A percentile compares a stretch with the other conserved stretches of the same genome.
Conservation (phyloP, 2,888 invertebrate genomes). For the Pyrocoelia pectoralis region DNA sequence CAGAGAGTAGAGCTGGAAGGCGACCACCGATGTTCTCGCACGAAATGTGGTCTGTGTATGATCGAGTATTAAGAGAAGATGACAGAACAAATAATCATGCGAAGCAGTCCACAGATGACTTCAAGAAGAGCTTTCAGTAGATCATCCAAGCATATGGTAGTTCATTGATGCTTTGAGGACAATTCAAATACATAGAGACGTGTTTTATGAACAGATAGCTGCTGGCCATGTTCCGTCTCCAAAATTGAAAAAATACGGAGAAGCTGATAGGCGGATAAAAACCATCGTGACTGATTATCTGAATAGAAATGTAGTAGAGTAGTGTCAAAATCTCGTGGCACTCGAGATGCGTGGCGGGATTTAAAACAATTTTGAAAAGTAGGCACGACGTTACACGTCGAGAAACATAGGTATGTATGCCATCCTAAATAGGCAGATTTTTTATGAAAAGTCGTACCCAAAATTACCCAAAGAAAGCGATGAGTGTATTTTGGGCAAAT, state of each 20-base stretch:
- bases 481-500: too few species aligned
- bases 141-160: neutral
- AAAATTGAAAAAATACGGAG: neutral
- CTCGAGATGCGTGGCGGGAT: too few species aligned
- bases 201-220: neutral
- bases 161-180: conserved; percentile 1
- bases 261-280: conserved; percentile 3
- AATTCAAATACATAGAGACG: neutral
- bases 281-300: neutral
- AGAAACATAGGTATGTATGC: too few species aligned
- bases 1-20: neutral
- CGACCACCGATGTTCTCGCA: too few species aligned
- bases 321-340: too few species aligned
- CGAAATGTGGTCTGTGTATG: neutral
- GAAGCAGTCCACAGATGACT: neutral
- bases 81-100: neutral
- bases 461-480: too few species aligned
- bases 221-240: neutral
- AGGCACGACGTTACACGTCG: too few species aligned
- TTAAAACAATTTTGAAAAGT: too few species aligned
- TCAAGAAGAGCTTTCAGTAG: conserved; percentile 4
- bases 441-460: too few species aligned
- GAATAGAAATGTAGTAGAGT: too few species aligned
- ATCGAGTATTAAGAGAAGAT: conserved; percentile 3
- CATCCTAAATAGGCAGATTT: too few species aligned